Conservation (phyloP, 2,888 invertebrate species). For the Pseudoips prasinana region DNA sequence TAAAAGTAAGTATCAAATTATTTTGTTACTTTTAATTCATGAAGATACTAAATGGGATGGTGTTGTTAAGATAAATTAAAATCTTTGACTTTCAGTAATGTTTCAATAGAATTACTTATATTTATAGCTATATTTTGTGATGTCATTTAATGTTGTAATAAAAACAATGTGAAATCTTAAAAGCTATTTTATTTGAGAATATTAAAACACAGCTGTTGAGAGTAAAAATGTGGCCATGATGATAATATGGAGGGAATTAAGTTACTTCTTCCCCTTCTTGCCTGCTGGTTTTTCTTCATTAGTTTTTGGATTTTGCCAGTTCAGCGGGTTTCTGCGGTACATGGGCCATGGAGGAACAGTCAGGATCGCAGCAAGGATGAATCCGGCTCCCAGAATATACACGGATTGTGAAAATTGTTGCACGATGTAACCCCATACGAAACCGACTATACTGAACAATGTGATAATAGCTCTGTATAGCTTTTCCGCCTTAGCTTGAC, state of each 20-base stretch:
- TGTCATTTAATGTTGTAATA: constrained; percentile 17
- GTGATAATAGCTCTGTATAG: constrained; percentile 94
- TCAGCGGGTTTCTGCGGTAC: constrained; percentile 92
- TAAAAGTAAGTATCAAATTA: too few species aligned
- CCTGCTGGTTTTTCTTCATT: constrained; percentile 68
- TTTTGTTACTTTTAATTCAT: too few species aligned
- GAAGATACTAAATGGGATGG: too few species aligned
- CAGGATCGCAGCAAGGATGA: constrained; percentile 91
- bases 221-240: constrained; percentile 12
- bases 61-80: too few species aligned
- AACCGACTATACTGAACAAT: constrained; percentile 94
- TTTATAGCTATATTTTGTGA: too few species aligned
- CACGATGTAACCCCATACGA: constrained; percentile 95
- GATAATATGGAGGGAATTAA: constrained; percentile 3
- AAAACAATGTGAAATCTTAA: constrained; percentile 33
- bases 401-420: constrained; percentile 98
- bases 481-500: constrained; percentile 94
- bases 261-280: constrained; percentile 79
- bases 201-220: constrained; percentile 18
- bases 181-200: constrained; percentile 41
- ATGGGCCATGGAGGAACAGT: constrained; percentile 99
- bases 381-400: constrained; percentile 95
- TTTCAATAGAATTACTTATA: too few species aligned
- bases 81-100: too few species aligned
- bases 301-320: constrained; percentile 91